Evolutionary conservation across 2,888 invertebrate genomes (phyloP).

Genomic region (Oxycera nigricornis): DNA sequence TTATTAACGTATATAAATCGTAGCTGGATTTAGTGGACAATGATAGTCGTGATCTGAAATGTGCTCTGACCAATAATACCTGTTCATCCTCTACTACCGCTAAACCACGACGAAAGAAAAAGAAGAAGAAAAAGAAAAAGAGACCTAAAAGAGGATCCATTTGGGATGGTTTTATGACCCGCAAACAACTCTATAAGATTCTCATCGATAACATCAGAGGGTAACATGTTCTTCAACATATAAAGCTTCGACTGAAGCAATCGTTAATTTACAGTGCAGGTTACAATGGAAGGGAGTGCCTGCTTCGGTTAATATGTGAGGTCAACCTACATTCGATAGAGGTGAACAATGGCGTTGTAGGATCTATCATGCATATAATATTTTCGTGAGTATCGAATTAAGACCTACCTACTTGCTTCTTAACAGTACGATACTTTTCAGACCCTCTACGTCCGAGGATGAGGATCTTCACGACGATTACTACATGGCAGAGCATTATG

Average conservation of each 20-base stretch:
- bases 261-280: no score
- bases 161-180: conserved; percentile 58
- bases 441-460: conserved; percentile 68
- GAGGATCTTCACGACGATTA: conserved; percentile 65
- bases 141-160: no score
- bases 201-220: conserved; percentile 66
- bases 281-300: conserved; percentile 68
- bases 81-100: no score
- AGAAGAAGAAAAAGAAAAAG: conserved; percentile 48
- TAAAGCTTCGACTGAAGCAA: no score
- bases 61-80: background rate
- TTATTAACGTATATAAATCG: no score
- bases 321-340: conserved; percentile 61
- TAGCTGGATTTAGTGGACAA: conserved; percentile 14
- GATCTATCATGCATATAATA: conserved; percentile 71
- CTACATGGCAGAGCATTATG: conserved; percentile 67
- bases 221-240: no score
- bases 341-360: conserved; percentile 69
- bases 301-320: conserved; percentile 73
- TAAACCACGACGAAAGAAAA: background rate
- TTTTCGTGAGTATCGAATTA: conserved; percentile 67
- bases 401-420: conserved; percentile 6
- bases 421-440: no score
- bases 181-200: conserved; percentile 65
- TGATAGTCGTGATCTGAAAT: background rate